Evolutionary conservation across 2,797 vertebrate species (phyloP), one percentile per base, ranked within the genome.

Genomic region (Eospalax fontanierii): DNA sequence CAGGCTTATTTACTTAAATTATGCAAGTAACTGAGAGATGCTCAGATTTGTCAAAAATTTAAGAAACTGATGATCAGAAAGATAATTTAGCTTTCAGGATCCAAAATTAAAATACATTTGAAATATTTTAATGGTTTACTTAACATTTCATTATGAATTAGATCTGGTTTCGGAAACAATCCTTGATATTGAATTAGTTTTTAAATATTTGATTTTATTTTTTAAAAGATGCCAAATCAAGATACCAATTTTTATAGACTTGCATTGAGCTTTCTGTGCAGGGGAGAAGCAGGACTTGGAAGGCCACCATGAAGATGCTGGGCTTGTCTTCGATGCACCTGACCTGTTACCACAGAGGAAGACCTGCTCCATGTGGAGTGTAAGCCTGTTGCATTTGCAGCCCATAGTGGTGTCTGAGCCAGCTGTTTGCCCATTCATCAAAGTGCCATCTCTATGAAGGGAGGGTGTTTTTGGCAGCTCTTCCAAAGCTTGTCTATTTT

Each of bases 351-450:
- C 79, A 89, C 78, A n/a, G 16, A 94, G 71, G 71, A 97, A 97
- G 96, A 71, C 3, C 7, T 59, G 26, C 73, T 84, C 81, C 81
- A 57, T 93, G 68, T 89, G 95, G 71, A 83, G 33, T 92, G 96
- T 85, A 81, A 96, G 89, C 21, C 65, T 93, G 85, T 22, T 81
- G 87, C 15, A 61, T 94, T 96, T 97, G 94, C 82, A 86, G 91
- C 96, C 94, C 66, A 40, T 71, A 54, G 8, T 54, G 14, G 50
- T 10, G 2, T 87, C 50, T 63, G 83, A 95, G 95, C 75, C 96
- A 97, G 91, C 85, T 96, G 94, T 78, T 89, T 30, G 70, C 96
- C 66, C 78, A 97, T 54, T 54, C 94, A 80, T 86, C 94, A 91
- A 95, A 40, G 50, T 35, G 19, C 43, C 24, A 61, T 74, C 88